phyloP scores from a whole-genome alignment of 2,113 vertebrate genomes.

The Osmerus mordax region DNA sequence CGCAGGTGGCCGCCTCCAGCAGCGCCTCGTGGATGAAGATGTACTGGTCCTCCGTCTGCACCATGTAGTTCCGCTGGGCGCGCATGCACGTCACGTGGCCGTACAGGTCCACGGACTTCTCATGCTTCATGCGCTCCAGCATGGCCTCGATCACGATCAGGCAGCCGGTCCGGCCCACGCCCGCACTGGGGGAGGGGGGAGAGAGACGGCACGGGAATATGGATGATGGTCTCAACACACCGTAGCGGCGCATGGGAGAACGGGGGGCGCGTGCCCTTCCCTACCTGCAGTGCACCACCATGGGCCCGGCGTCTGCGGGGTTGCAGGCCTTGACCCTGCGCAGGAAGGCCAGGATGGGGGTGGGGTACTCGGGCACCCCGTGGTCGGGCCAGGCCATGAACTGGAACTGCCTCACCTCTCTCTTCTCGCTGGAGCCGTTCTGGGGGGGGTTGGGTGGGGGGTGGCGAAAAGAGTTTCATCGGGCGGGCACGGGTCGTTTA shows the following conservation, averaged over 20 bases:
- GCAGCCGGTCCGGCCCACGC: slow-evolving; percentile 91
- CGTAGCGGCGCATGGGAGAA: too few species aligned
- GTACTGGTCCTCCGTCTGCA: slow-evolving; percentile 96
- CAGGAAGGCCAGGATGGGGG: slow-evolving; percentile 90
- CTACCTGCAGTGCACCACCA: slow-evolving; percentile 98
- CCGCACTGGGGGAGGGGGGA: slow-evolving; percentile 70
- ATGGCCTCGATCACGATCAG: slow-evolving; percentile 95
- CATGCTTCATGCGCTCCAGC: slow-evolving; percentile 94
- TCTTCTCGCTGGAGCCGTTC: slow-evolving; percentile 94
- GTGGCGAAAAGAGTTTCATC: background rate
- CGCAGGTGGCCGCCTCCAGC: slow-evolving; percentile 87
- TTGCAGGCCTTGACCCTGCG: slow-evolving; percentile 91
- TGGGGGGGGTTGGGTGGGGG: slow-evolving; percentile 41
- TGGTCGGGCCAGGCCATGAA: slow-evolving; percentile 98
- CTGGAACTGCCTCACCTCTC: slow-evolving; percentile 93
- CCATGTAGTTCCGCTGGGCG: slow-evolving; percentile 96
- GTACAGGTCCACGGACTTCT: slow-evolving; percentile 94
- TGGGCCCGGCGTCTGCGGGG: slow-evolving; percentile 86
- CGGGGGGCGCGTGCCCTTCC: background rate
- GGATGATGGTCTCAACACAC: too few species aligned
- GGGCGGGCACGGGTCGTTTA: background rate
- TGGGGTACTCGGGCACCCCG: slow-evolving; percentile 92
- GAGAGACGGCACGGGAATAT: background rate
- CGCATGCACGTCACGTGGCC: slow-evolving; percentile 96
- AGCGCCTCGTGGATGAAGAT: slow-evolving; percentile 95